These are phyloP conservation scores for Andrena camellia DNA, from an alignment of 2,888 invertebrate species.

Conservation along the genomic window DNA sequence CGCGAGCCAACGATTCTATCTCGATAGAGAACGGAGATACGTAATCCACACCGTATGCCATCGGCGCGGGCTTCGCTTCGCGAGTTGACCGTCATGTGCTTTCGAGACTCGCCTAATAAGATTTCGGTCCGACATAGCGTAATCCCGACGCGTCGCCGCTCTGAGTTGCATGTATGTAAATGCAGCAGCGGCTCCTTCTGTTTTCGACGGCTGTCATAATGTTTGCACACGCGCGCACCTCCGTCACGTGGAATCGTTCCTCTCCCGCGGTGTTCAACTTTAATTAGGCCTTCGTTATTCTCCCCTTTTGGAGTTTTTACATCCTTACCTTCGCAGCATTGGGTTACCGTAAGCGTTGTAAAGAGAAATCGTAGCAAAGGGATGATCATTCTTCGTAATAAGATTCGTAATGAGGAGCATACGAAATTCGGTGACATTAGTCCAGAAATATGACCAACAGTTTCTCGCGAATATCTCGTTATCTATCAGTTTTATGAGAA, in stretches of 20 bases:
- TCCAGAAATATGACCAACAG: too few species aligned
- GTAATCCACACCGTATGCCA: slow-evolving; percentile 55
- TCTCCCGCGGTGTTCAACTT: neutral
- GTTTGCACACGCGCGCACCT: neutral
- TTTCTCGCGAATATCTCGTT: too few species aligned
- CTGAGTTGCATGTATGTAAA: slow-evolving; percentile 33
- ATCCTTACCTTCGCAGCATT: neutral
- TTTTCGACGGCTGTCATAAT: slow-evolving; percentile 50
- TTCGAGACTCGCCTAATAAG: slow-evolving; percentile 48
- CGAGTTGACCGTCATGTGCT: slow-evolving; percentile 54
- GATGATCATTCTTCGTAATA: too few species aligned
- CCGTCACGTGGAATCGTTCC: neutral
- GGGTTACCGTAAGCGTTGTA: neutral
- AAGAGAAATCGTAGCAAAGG: too few species aligned
- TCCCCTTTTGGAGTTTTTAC: neutral
- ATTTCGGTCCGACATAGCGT: slow-evolving; percentile 34
- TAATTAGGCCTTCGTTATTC: slow-evolving; percentile 16
- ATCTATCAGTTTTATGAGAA: too few species aligned
- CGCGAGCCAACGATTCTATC: slow-evolving; percentile 45
- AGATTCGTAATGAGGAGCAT: too few species aligned
- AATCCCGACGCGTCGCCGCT: neutral
- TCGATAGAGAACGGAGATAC: slow-evolving; percentile 56
- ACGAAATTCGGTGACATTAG: too few species aligned
- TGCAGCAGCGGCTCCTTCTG: slow-evolving; percentile 32
- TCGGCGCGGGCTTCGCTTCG: slow-evolving; percentile 21